Base-by-base conservation (phyloP, 2,113 vertebrate species). In the Myocastor coypus region DNA sequence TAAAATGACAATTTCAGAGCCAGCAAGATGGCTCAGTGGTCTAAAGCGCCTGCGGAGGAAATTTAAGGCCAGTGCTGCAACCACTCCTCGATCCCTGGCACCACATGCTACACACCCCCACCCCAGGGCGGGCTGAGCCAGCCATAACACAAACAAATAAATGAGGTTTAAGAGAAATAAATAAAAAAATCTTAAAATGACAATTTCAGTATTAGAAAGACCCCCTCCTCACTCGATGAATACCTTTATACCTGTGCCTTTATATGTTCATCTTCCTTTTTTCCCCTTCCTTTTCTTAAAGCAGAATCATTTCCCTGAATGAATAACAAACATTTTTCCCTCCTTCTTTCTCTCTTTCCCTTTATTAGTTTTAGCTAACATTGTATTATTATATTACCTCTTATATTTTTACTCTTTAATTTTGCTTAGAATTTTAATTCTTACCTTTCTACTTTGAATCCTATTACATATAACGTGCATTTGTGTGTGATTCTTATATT, bases 391-490 rank as follows among this genome's bases (percentile, higher is more conserved):
- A 86, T 83, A 83, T 86, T 94, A 37, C 50, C 52, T 32, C 16
- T 95, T 89, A 83, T 59, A 75, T 80, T 95, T 95, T 83, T 66
- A 52, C 16, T 75, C 61, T 89, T 59, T 81, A 69, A 63, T 59
- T 57, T 84, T 96, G 46, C 66, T 83, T 68, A 42, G 59, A 28
- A 32, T 92, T 96, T 57, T 96, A 90, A n/a, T 87, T 10, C n/a
- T 83, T 78, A 13, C 40, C 66, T 95, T 80, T 96, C 26, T 85
- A 10, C 30, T 66, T 55, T 93, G 73, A 82, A 46, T 90, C 46
- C 46, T 90, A 0, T 91, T 83, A 80, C 5, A 69, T n/a, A 14
- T 91, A 37, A 86, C 40, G 14, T 71, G 5, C 22, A 75, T 5
- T 95, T 30, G 52, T 10, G 89, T 32, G 7, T 92, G 6, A 42